Conservation (phyloP, 2,113 vertebrate species). For the Micronisus gabar region DNA sequence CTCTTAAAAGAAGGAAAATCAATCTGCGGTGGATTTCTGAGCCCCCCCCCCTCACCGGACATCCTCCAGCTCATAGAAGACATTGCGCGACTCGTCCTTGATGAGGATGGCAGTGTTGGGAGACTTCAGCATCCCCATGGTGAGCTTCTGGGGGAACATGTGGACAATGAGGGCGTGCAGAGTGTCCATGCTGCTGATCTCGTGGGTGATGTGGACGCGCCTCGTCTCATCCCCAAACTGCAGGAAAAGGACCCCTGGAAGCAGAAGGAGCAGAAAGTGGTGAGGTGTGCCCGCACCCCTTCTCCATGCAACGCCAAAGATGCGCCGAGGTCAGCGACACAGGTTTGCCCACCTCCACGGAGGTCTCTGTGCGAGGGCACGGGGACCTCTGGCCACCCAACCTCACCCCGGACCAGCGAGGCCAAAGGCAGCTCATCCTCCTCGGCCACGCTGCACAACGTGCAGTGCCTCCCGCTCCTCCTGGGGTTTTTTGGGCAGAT, state of each 20-base stretch:
- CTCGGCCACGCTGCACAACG: fast-evolving
- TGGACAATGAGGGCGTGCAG: conserved; percentile 96
- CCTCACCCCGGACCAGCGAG: neutral
- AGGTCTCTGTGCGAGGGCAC: fast-evolving
- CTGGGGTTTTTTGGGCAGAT: neutral
- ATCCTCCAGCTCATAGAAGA: conserved; percentile 98
- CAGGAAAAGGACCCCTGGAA: conserved; percentile 92
- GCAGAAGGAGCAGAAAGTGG: neutral
- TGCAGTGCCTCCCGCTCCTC: fast-evolving
- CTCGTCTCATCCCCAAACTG: conserved; percentile 97
- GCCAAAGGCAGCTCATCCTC: neutral
- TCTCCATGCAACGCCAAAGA: fast-evolving
- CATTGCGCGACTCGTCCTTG: conserved; percentile 95
- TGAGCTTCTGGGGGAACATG: conserved; percentile 99
- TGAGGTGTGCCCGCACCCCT: fast-evolving
- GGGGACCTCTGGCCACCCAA: neutral
- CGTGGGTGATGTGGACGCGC: conserved; percentile 97
- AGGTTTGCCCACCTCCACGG: neutral
- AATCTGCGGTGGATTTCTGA: neutral
- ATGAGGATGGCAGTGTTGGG: conserved; percentile 98
- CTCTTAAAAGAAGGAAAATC: neutral
- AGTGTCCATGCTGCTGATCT: conserved; percentile 98
- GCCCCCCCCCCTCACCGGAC: conserved; percentile 71
- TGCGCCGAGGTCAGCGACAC: fast-evolving
- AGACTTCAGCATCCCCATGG: conserved; percentile 96